Base-by-base conservation (phyloP, 2,797 vertebrate genomes). In the Oceanodroma leucorhoa region DNA sequence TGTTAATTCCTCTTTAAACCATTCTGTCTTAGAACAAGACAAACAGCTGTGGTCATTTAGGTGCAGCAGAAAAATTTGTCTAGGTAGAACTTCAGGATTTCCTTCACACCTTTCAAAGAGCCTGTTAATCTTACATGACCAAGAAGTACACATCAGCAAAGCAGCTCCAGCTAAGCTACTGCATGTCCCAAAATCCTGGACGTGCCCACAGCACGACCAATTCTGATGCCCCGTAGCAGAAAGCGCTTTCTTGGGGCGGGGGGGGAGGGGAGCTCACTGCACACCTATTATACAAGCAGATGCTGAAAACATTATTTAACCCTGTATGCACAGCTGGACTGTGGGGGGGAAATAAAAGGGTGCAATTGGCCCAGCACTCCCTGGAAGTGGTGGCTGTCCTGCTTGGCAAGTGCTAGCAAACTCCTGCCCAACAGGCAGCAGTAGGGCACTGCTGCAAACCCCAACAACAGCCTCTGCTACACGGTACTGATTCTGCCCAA, bases 181-280 rank as follows among this genome's bases (percentile, higher is more conserved):
- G 23, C 20, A 11, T 3, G 8, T 43, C 58, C 53, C 57, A 32
- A 54, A 73, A 21, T 58, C 53, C 36, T 89, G 51, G 36, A 16
- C 2, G 0, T 54, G 26, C 14, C 41, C 58, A 34, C 23, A 23
- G 21, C 48, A n/a, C 0, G 0, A 76, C 20, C 30, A 66, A 4
- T 48, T 75, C 34, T 41, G 5, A 10, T 29, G 36, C 5, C 14
- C 23, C 12, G 5, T 7, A 36, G 16, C 19, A 66, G 48, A 50
- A 81, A 29, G 5, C 0, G 3, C 10, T 78, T 13, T 24, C 27
- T 23, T 26, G 11, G 34, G 36, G 36, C 36, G 6, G n/a, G 38
- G 29, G 7, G 11, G 34, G 11, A 34, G 20, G 7, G 14, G 40
- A 10, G 34, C 29, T 61, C 41, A 30, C 24, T 50, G 32, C n/a